These are phyloP conservation scores for Panzeria rudis DNA, from an alignment of 2,888 invertebrate genomes.

Conservation along the genomic window DNA sequence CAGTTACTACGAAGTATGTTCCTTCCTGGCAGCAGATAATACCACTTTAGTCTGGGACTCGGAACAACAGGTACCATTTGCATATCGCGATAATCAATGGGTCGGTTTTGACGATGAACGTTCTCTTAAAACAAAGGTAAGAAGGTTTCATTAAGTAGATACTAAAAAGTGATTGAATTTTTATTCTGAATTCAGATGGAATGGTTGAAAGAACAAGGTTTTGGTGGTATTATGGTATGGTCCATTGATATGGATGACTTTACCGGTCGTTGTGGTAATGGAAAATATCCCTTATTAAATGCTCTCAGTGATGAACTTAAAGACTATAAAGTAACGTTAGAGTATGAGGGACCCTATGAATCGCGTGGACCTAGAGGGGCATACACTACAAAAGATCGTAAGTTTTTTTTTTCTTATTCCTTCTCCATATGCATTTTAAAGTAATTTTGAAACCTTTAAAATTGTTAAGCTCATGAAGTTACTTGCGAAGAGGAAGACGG, in stretches of 20 bases:
- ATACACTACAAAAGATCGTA: conserved; percentile 95
- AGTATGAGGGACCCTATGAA: conserved; percentile 95
- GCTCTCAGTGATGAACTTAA: conserved; percentile 94
- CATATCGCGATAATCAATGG: conserved; percentile 95
- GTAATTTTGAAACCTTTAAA: neutral
- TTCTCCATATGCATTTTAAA: neutral
- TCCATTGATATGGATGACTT: conserved; percentile 98
- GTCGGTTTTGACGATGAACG: conserved; percentile 97
- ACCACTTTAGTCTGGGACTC: conserved; percentile 98
- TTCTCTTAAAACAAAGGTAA: conserved; percentile 94
- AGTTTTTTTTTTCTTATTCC: conserved; percentile 83
- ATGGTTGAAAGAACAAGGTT: conserved; percentile 96
- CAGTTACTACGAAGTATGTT: conserved; percentile 97
- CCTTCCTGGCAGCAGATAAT: conserved; percentile 94
- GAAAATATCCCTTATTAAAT: conserved; percentile 94
- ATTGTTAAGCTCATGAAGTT: conserved; percentile 91
- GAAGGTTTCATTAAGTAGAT: conserved; percentile 19
- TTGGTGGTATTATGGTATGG: conserved; percentile 98
- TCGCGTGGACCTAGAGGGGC: conserved; percentile 88
- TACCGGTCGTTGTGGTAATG: conserved; percentile 93
- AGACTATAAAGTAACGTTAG: conserved; percentile 91
- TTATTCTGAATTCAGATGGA: conserved; percentile 87
- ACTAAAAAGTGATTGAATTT: neutral
- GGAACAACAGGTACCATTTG: conserved; percentile 97
- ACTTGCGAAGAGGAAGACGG: conserved; percentile 96